Evolutionary conservation across 2,113 vertebrate genomes (phyloP).

Genomic region (Strigops habroptila): DNA sequence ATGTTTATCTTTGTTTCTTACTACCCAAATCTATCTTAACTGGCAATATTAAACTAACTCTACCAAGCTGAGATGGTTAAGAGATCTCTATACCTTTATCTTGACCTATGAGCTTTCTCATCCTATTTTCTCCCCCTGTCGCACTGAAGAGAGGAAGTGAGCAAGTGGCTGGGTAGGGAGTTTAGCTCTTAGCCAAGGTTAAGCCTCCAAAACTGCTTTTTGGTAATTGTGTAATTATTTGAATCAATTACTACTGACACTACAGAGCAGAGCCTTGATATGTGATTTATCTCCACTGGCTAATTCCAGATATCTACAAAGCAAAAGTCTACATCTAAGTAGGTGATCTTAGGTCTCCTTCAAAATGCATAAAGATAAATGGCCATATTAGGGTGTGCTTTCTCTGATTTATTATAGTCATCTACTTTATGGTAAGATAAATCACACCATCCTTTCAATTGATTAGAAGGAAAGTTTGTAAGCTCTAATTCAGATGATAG

Average conservation of each 20-base stretch:
- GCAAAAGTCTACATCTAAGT: neutral
- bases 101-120: neutral
- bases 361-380: neutral
- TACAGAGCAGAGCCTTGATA: neutral
- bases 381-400: neutral
- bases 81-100: neutral
- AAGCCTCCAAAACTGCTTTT: neutral
- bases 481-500: neutral
- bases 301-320: neutral
- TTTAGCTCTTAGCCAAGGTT: neutral
- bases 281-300: fast-evolving
- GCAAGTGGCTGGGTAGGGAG: fast-evolving
- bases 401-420: neutral
- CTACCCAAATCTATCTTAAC: neutral
- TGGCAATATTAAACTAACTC: neutral
- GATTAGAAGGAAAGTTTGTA: neutral
- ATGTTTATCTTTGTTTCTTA: neutral
- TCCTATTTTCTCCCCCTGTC: neutral
- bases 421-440: neutral
- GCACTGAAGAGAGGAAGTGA: neutral
- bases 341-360: neutral
- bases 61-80: neutral
- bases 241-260: fast-evolving
- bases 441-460: neutral
- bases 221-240: neutral